A percentile compares a stretch with the other conserved stretches of the same genome.
Evolutionary conservation across 2,113 vertebrate genomes (phyloP).

Genomic region (Anser brachyrhynchus): DNA sequence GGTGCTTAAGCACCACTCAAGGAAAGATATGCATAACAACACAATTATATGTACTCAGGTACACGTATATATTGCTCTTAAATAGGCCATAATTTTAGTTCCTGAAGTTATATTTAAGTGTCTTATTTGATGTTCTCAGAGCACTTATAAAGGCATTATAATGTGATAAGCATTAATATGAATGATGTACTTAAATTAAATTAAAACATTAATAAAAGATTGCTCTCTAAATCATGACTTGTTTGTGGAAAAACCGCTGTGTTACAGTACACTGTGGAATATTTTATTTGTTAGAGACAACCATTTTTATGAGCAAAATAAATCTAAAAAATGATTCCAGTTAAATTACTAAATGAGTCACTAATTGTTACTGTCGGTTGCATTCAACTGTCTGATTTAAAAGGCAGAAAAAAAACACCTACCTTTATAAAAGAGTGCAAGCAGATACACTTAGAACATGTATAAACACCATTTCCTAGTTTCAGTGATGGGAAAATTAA

Average conservation of each 20-base stretch:
- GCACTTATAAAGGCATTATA: neutral
- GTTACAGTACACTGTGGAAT: neutral
- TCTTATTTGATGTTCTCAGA: neutral
- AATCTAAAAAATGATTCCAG: neutral
- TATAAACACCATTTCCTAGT: neutral
- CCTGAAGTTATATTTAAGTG: neutral
- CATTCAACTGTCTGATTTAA: neutral
- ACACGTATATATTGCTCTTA: neutral
- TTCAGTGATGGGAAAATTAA: neutral
- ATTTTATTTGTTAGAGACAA: neutral
- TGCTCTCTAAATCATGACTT: neutral
- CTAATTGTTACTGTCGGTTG: neutral
- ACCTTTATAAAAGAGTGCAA: neutral
- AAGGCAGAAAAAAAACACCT: neutral
- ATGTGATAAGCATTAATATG: neutral
- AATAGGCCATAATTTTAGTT: neutral
- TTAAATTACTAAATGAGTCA: neutral
- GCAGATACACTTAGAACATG: neutral
- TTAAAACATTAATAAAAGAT: neutral
- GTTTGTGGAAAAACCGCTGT: neutral
- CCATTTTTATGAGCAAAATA: neutral
- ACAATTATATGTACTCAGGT: neutral
- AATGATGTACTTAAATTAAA: constrained; percentile 10
- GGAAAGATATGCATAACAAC: neutral
- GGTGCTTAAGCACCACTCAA: neutral